Conservation (phyloP, 2,888 invertebrate genomes). For the Tetropium fuscum region DNA sequence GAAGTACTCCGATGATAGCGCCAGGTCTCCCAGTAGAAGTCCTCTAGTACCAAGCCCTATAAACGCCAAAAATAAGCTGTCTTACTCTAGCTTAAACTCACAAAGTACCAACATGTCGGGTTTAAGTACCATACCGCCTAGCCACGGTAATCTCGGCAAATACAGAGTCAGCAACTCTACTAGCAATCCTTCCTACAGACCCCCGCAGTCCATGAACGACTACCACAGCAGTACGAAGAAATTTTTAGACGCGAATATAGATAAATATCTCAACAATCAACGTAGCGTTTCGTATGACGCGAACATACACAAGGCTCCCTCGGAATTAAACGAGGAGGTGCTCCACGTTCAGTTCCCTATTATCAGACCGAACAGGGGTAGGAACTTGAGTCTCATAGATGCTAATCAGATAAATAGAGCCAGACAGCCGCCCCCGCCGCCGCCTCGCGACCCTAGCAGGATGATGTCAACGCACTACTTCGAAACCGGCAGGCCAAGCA, state of each 20-base stretch:
- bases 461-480: conserved; percentile 66
- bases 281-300: conserved; percentile 62
- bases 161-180: conserved; percentile 57
- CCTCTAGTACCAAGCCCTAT: conserved; percentile 47
- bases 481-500: conserved; percentile 65
- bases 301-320: conserved; percentile 59
- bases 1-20: conserved; percentile 50
- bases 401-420: conserved; percentile 43
- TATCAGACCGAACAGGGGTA: conserved; percentile 52
- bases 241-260: conserved; percentile 32
- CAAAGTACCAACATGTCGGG: conserved; percentile 56
- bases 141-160: conserved; percentile 54
- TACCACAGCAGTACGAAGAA: conserved; percentile 50
- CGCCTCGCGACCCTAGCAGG: conserved; percentile 81
- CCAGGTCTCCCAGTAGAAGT: conserved; percentile 56
- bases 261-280: conserved; percentile 47
- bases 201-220: conserved; percentile 58
- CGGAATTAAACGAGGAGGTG: conserved; percentile 51
- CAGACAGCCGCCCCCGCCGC: conserved; percentile 75
- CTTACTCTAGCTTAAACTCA: conserved; percentile 48
- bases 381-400: conserved; percentile 58
- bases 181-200: conserved; percentile 57
- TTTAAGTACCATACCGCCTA: conserved; percentile 63
- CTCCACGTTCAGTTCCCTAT: conserved; percentile 59
- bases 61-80: conserved; percentile 41